phyloP scores from a whole-genome alignment of 2,113 vertebrate species.

The Scytalopus superciliaris region DNA sequence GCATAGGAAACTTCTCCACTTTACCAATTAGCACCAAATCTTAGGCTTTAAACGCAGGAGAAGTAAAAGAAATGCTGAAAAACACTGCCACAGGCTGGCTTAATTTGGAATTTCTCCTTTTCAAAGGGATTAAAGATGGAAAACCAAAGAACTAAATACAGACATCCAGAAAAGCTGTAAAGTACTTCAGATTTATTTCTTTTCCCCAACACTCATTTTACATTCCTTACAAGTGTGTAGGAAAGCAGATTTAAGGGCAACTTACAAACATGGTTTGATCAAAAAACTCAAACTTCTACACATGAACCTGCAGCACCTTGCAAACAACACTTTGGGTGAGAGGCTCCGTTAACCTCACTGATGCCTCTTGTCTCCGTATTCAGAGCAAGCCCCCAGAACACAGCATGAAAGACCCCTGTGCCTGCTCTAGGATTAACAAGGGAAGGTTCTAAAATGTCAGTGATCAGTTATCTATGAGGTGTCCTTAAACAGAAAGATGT shows the following conservation, averaged over 20 bases:
- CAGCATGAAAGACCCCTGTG: not conserved
- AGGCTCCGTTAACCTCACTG: not conserved
- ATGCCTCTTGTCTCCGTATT: not conserved
- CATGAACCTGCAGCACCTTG: not conserved
- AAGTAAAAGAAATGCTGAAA: constrained; percentile 56
- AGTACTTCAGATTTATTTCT: not conserved
- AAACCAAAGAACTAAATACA: not conserved
- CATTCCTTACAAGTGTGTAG: not conserved
- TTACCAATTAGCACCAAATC: not conserved
- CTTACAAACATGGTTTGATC: not conserved
- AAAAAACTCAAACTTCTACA: not conserved
- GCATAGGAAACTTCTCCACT: not conserved
- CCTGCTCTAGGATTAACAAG: not conserved
- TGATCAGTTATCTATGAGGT: not conserved
- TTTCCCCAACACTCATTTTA: not conserved
- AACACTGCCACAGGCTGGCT: constrained; percentile 63
- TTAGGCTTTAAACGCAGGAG: not conserved
- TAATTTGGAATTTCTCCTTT: constrained; percentile 33
- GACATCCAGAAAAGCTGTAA: not conserved
- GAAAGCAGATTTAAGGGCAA: not conserved
- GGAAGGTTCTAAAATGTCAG: not conserved
- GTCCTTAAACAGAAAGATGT: not conserved
- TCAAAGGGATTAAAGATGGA: not conserved
- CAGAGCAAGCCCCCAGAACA: not conserved
- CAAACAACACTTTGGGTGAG: not conserved